phyloP scores from a whole-genome alignment of 2,113 vertebrate genomes.

The Chaetodon auriga region DNA sequence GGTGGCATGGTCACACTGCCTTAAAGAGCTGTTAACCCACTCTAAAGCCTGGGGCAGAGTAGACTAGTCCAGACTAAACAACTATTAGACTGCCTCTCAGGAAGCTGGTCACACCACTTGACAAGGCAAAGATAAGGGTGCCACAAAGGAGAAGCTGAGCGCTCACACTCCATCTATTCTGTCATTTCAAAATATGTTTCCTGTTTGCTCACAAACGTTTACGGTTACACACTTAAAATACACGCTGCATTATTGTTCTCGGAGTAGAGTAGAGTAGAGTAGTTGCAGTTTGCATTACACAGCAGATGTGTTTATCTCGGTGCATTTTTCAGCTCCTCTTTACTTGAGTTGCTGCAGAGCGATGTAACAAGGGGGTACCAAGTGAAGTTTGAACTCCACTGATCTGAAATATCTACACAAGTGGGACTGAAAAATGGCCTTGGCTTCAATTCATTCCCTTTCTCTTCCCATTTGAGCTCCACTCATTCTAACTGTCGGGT shows the following conservation, averaged over 20 bases:
- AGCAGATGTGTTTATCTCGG: not conserved
- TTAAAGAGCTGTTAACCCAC: conserved; percentile 28
- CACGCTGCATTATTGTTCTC: not conserved
- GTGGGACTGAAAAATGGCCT: conserved; percentile 41
- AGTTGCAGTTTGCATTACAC: not conserved
- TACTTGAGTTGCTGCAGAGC: not conserved
- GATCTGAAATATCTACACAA: not conserved
- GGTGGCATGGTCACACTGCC: conserved; percentile 17
- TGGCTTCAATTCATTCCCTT: conserved; percentile 11
- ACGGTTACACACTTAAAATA: not conserved
- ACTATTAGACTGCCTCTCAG: not conserved
- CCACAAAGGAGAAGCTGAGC: conserved; percentile 3
- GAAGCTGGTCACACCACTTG: conserved; percentile 12
- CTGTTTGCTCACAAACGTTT: not conserved
- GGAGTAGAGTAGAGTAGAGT: not conserved
- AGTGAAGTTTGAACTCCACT: not conserved
- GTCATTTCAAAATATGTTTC: not conserved
- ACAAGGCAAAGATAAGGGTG: conserved; percentile 13
- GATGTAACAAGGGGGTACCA: not conserved
- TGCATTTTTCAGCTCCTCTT: not conserved
- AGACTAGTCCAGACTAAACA: not conserved
- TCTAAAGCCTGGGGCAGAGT: conserved; percentile 15
- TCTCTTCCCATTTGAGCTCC: conserved; percentile 34
- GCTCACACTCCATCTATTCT: conserved; percentile 1
- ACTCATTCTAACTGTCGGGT: conserved; percentile 9